Evolutionary conservation across 2,888 invertebrate species (phyloP), one percentile per base, ranked within the genome.

Genomic region (Agonopterix heracliana): DNA sequence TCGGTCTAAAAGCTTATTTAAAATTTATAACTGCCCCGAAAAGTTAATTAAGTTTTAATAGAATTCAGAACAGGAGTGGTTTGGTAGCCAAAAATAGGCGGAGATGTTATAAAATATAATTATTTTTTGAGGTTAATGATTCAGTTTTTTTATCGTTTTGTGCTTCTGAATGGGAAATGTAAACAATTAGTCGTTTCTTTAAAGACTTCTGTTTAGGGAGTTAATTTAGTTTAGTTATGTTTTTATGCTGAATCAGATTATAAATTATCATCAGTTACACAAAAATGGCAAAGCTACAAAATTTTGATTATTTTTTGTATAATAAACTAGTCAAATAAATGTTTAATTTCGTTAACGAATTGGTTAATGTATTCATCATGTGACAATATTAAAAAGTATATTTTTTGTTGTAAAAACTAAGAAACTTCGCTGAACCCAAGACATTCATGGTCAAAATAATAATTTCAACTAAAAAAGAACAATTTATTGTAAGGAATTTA

Each of bases 41-140:
- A 86, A 86, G 84, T 83, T 88, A 88, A 88, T 88, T 88, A 88
- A 87, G 87, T 86, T 86, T 87, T 88, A 88, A 88, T 88, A 84
- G 87, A 88, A 87, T 82, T 73, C 72, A 63, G 80, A 81, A 87
- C 88, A 70, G 87, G 84, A 87, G 87, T 87, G 80, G 75, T 74
- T 73, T 85, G 86, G 88, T 88, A 88, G 88, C 87, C 81, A 85
- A 87, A 88, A 88, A 88, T 88, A 87, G 88, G 88, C 87, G 88
- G 87, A 70, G 87, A 62, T 74, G 81, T 81, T 86, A 83, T 86
- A 83, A 88, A 84, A 82, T 82, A 79, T 85, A 85, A 87, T 87
- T 85, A 87, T 81, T 85, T 84, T 79, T 77, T 71, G 69, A 62
- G 66, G 74, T 78, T 83, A 83, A 83, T 80, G 80, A 80, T 76